Percentiles rank a stretch among this genome's conserved stretches.
These are phyloP conservation scores for Spilarctia lutea DNA, from an alignment of 2,888 invertebrate genomes.

Conservation along the genomic window DNA sequence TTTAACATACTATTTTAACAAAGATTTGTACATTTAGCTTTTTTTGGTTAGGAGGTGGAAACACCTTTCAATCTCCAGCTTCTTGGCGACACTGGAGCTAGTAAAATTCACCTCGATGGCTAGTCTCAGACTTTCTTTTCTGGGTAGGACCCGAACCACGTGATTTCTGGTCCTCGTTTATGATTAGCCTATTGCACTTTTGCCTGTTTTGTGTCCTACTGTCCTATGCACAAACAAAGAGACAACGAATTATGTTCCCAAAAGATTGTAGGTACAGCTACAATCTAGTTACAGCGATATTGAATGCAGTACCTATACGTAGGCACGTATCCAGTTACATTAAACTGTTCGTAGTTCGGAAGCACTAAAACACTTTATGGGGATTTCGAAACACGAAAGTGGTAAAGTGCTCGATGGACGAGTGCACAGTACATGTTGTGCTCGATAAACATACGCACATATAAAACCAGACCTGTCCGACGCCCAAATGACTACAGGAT, in stretches of 20 bases:
- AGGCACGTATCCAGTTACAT: neutral
- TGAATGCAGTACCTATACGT: neutral
- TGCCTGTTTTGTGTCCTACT: too few relatives aligned
- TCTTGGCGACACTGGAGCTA: too few relatives aligned
- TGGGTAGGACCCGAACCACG: too few relatives aligned
- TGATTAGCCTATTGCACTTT: neutral
- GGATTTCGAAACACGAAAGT: neutral
- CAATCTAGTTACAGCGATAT: neutral
- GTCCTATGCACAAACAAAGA: too few relatives aligned
- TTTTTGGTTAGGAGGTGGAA: too few relatives aligned
- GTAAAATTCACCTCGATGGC: too few relatives aligned
- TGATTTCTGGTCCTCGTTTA: too few relatives aligned
- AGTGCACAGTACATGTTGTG: neutral
- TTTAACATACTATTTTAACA: too few relatives aligned
- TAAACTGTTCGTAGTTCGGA: neutral
- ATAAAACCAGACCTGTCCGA: conserved; percentile 11
- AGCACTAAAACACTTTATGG: neutral
- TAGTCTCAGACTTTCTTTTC: too few relatives aligned
- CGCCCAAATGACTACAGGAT: conserved; percentile 8
- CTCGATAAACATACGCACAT: neutral
- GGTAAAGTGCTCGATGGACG: neutral
- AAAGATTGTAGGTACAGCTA: neutral
- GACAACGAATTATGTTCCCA: neutral
- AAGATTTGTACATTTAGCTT: too few relatives aligned
- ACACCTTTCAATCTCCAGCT: too few relatives aligned